Conservation (phyloP, 2,113 vertebrate species). For the Cinclus cinclus region DNA sequence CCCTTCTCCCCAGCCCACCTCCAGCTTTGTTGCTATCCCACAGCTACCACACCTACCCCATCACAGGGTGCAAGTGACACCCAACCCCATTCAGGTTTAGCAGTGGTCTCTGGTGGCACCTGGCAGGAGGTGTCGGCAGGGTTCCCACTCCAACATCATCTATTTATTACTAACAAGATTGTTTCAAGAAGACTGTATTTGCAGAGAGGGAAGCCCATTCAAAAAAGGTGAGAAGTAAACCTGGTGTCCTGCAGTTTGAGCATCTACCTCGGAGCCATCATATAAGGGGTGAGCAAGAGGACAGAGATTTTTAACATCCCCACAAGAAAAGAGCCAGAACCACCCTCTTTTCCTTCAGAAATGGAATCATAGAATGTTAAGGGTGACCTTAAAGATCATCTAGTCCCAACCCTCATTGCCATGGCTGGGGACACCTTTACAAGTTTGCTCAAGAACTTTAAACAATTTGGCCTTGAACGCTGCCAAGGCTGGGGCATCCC, state of each 20-base stretch:
- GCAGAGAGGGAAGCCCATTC: not conserved
- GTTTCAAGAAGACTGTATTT: not conserved
- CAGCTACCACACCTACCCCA: fast-evolving
- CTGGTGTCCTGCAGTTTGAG: not conserved
- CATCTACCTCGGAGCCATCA: not conserved
- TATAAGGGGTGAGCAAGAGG: not conserved
- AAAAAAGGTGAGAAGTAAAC: not conserved
- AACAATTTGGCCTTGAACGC: not conserved
- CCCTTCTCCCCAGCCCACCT: not conserved
- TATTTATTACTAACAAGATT: not conserved
- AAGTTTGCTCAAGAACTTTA: not conserved
- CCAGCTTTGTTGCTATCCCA: not conserved
- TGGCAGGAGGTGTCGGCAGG: not conserved
- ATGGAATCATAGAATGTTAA: not conserved
- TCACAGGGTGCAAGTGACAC: not conserved
- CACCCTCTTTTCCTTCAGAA: not conserved
- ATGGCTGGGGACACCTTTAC: fast-evolving
- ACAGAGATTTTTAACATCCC: not conserved
- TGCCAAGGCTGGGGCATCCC: not conserved
- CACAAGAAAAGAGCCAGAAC: not conserved
- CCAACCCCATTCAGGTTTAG: not conserved
- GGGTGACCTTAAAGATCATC: too few species aligned
- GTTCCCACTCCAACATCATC: not conserved
- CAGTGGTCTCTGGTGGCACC: not conserved
- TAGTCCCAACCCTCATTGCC: fast-evolving